Percentiles rank a stretch among this genome's conserved stretches.
Evolutionary conservation across 2,113 vertebrate species (phyloP).

Genomic region (Hippocampus mohnikei): DNA sequence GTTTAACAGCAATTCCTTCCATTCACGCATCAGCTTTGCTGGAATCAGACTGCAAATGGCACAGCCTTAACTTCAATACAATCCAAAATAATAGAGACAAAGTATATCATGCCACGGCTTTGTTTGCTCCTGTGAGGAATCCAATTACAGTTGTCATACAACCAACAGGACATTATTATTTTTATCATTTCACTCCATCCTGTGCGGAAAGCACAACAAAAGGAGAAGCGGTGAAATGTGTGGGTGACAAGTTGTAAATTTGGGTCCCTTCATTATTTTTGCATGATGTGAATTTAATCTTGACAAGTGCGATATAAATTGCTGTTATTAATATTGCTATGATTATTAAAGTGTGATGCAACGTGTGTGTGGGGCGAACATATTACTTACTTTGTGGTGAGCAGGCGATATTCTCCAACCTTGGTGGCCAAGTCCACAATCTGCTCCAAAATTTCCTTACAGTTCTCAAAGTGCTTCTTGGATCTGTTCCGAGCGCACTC

Average conservation of each 20-base stretch:
- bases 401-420: slow-evolving; percentile 78
- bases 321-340: background rate
- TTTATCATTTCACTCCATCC: background rate
- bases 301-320: background rate
- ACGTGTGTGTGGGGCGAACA: background rate
- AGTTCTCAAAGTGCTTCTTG: slow-evolving; percentile 78
- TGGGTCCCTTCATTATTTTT: background rate
- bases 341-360: background rate
- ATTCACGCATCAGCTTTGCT: slow-evolving; percentile 79
- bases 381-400: slow-evolving; percentile 82
- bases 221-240: background rate
- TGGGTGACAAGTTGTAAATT: background rate
- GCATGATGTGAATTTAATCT: background rate
- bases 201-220: background rate
- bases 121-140: background rate
- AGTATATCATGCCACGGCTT: background rate
- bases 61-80: slow-evolving; percentile 6
- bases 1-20: slow-evolving; percentile 83
- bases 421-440: slow-evolving; percentile 85
- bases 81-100: background rate
- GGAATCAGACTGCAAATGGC: slow-evolving; percentile 78
- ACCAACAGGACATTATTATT: background rate
- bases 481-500: slow-evolving; percentile 74
- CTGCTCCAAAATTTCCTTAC: slow-evolving; percentile 78
- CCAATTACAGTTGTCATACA: background rate